Evolutionary conservation across 1,140 invertebrate genomes (phyloP), one percentile per base, ranked within the genome.

Genomic region (Drosophila mojavensis): DNA sequence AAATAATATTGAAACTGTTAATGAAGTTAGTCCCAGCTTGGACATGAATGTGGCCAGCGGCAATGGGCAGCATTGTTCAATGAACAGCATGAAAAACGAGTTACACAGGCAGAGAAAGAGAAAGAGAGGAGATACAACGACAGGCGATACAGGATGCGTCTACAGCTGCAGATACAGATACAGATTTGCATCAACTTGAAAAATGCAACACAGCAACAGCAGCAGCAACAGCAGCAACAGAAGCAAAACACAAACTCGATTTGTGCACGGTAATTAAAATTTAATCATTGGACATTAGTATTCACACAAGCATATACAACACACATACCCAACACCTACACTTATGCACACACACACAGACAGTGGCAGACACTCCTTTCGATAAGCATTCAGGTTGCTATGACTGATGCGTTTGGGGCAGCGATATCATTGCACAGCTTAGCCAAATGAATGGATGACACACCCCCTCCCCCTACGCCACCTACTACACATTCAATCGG

Each of bases 271-370:
- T 86, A 86, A 86, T 86, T 86, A 86, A 86, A 86, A 86, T 86
- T 86, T 86, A 86, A 86, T 86, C 83, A 86, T 86, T 86, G 83
- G 79, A 88, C 83, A 86, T 86, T 86, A 86, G 83, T 88, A 77
- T 74, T 77, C 79, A 62, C 66, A 70, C 65, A 63, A 67, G 65
- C 50, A 66, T 28, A 58, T 26, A 58, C 58, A 51, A 58, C 36
- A 58, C 58, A 51, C 26, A 55, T 11, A 41, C 43, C 17, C 17
- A 17, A 9, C 53, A 47, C 7, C 24, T 17, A 62, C 43, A 48
- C 5, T 24, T 26, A 51, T 24, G 15, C 7, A 47, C 11, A 13
- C 50, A 67, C 55, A 55, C 13, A 13, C 50, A 67, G 51, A 55
- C 74, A 59, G 50, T 61, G 47, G 15, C 36, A 70, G 28, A 41